Conservation (phyloP, 2,797 vertebrate genomes). For the Protonibea diacanthus region DNA sequence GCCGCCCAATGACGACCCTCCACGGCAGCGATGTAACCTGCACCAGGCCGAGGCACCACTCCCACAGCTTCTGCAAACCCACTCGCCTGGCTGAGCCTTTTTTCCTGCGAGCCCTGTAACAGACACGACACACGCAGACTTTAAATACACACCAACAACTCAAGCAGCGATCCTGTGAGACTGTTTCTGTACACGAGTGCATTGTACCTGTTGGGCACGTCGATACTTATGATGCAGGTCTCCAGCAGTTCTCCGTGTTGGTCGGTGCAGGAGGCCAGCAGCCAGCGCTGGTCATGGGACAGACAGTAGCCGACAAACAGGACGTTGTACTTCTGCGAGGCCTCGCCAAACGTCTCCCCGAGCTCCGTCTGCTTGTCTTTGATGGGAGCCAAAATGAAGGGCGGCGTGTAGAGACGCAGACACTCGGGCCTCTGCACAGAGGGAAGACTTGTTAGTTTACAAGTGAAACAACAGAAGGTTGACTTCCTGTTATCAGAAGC, state of each 20-base stretch:
- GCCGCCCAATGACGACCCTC: conserved; percentile 99
- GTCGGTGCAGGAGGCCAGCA: conserved; percentile 97
- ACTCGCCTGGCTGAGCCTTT: conserved; percentile 95
- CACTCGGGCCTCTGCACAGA: conserved; percentile 92
- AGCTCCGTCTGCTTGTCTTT: conserved; percentile 99
- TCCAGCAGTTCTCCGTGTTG: conserved; percentile 97
- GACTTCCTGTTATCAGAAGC: not conserved
- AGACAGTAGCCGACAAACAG: conserved; percentile 99
- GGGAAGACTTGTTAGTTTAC: conserved; percentile 9
- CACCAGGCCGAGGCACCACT: conserved; percentile 97
- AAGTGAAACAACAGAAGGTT: not conserved
- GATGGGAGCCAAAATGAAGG: conserved; percentile 97
- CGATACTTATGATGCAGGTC: conserved; percentile 97
- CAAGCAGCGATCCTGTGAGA: accelerated
- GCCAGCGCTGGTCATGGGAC: conserved; percentile 98
- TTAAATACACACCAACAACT: not conserved
- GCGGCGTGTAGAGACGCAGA: conserved; percentile 94
- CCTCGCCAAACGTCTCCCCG: conserved; percentile 98
- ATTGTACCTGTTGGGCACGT: conserved; percentile 94
- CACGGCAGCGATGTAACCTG: conserved; percentile 99
- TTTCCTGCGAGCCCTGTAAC: conserved; percentile 94
- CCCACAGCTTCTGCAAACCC: conserved; percentile 98
- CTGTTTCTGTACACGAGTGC: not conserved
- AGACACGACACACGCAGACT: not conserved
- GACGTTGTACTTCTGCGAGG: conserved; percentile 97